Evolutionary conservation across 2,113 vertebrate genomes (phyloP), one percentile per base, ranked within the genome.

Genomic region (Oenanthe melanoleuca): DNA sequence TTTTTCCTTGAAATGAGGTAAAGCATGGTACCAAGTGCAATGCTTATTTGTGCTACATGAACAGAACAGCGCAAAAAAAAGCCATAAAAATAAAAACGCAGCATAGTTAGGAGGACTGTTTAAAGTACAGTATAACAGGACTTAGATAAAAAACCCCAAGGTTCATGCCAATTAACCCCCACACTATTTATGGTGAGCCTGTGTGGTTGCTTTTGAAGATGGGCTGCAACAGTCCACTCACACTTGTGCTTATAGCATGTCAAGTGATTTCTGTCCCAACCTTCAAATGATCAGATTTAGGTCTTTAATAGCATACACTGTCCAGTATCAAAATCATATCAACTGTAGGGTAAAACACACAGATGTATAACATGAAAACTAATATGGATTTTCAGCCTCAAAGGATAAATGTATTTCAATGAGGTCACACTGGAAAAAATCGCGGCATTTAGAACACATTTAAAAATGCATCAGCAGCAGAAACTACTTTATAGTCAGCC

Each of bases 1-100:
- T 98, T 98, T 98, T 98, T 97, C 97, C 97, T 98, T 98, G 98
- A 98, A 98, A 98, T 99, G 99, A 99, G 99, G 99, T 99, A 99
- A 99, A 98, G 98, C 98, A 98, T 98, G 98, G 98, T 97, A 98
- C 98, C 98, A 98, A 99, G 99, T 99, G 98, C 99, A 99, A 98
- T 98, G 98, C 98, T 98, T 96, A 97, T 98, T 98, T 99, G 98
- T 99, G 99, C 99, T 98, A 98, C 98, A 98, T 97, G 98, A 98
- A 98, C 96, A 98, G 98, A 98, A 98, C 60, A 96, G 97, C 94
- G 96, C 94, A 95, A 97, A 88, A 97, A 85, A 97, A 96, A 97
- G 97, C 97, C 88, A 84, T 97, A 96, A 97, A 96, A 88, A 97
- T 85, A 94, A 92, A 96, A 97, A 97, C 40, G 96, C 98, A 98